phyloP scores from a whole-genome alignment of 2,113 vertebrate species.

The Pelusios castaneus region DNA sequence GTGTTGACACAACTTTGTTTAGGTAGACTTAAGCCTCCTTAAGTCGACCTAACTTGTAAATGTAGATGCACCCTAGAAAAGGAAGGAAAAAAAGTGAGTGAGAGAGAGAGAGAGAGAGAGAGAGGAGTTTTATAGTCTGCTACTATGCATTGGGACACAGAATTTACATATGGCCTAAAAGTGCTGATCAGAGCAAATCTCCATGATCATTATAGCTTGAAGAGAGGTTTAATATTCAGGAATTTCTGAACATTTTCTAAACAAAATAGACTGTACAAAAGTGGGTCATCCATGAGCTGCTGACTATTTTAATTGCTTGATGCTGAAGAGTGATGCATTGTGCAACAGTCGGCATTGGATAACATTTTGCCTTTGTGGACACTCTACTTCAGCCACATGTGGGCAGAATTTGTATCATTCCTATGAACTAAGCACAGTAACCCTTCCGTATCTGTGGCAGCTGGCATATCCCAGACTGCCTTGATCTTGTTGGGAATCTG shows the following conservation, averaged over 20 bases:
- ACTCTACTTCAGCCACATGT: background rate
- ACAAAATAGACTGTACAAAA: constrained; percentile 50
- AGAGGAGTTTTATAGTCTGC: background rate
- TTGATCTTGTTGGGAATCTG: background rate
- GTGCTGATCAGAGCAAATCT: constrained; percentile 59
- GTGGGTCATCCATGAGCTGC: constrained; percentile 36
- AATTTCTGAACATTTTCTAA: constrained; percentile 44
- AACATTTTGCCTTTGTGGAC: background rate
- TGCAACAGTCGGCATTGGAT: background rate
- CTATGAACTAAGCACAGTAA: background rate
- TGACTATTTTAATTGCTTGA: constrained; percentile 33
- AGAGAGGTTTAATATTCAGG: constrained; percentile 58
- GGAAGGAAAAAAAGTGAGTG: background rate
- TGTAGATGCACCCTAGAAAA: too few relatives aligned
- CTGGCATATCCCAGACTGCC: too few relatives aligned
- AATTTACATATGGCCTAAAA: constrained; percentile 63
- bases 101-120: background rate
- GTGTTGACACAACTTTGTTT: too few relatives aligned
- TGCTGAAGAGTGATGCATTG: background rate
- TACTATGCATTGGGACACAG: constrained; percentile 26
- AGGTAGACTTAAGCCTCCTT: too few relatives aligned
- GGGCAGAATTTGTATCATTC: background rate
- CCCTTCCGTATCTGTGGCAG: background rate
- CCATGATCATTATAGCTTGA: constrained; percentile 55
- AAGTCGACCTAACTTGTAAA: too few relatives aligned